Evolutionary conservation across 2,888 invertebrate genomes (phyloP).

Genomic region (Polydrusus tereticollis): DNA sequence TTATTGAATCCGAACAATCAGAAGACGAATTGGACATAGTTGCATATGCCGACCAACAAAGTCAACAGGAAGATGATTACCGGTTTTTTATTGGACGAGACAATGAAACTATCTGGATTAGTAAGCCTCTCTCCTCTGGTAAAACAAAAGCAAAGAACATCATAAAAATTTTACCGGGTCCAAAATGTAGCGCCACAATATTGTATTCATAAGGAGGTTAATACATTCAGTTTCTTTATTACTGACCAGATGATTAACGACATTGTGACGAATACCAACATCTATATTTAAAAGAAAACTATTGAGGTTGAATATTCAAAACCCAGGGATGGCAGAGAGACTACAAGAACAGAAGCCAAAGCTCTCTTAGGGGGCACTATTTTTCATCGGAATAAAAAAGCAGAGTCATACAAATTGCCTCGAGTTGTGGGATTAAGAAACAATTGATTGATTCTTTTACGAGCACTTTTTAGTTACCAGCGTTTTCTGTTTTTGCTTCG

Average conservation of each 20-base stretch:
- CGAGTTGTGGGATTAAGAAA: no score
- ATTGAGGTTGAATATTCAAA: no score
- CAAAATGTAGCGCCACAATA: slow-evolving; percentile 37
- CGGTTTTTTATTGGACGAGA: no score
- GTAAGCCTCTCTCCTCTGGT: slow-evolving; percentile 5
- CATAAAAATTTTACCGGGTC: slow-evolving; percentile 42
- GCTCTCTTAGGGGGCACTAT: no score
- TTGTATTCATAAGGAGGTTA: slow-evolving; percentile 34
- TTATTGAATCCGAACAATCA: background rate
- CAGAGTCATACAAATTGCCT: no score
- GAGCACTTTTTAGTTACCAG: no score
- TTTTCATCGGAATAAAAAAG: no score
- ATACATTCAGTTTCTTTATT: slow-evolving; percentile 40
- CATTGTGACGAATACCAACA: slow-evolving; percentile 48
- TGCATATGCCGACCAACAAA: background rate
- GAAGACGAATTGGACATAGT: background rate
- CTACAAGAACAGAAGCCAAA: no score
- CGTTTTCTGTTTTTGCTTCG: no score
- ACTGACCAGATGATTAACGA: slow-evolving; percentile 43
- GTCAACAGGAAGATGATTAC: slow-evolving; percentile 16
- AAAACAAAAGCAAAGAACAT: slow-evolving; percentile 11
- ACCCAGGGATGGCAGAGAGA: no score
- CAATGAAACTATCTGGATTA: slow-evolving; percentile 19
- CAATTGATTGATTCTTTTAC: no score
- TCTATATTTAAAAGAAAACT: slow-evolving; percentile 50